A percentile compares a stretch with the other conserved stretches of the same genome.
phyloP scores from a whole-genome alignment of 2,888 invertebrate genomes.

The Pollenia griseotomentosa region DNA sequence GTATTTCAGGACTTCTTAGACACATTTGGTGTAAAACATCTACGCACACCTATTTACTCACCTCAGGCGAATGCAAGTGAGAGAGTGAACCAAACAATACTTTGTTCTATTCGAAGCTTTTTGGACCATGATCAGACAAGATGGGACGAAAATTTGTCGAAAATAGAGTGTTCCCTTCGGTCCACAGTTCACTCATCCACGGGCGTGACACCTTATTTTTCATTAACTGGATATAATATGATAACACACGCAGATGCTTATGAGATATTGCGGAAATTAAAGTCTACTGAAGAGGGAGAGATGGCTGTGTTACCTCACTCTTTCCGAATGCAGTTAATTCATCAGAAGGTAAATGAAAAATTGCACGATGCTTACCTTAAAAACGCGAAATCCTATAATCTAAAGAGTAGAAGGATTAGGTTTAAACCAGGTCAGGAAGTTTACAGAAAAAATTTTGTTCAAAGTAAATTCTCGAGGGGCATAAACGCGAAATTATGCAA shows the following conservation, averaged over 20 bases:
- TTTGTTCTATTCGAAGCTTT: background rate
- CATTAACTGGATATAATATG: background rate
- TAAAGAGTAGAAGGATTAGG: background rate
- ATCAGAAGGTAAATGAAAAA: background rate
- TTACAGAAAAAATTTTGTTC: background rate
- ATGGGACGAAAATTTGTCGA: constrained; percentile 1
- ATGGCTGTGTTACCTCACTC: background rate
- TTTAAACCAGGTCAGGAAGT: background rate
- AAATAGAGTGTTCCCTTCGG: background rate
- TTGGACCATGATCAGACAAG: background rate
- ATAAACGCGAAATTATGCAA: background rate
- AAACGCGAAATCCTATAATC: background rate
- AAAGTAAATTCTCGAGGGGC: background rate
- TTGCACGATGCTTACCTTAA: background rate
- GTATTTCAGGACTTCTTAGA: too few relatives aligned
- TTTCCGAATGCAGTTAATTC: background rate
- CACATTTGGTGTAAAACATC: too few relatives aligned
- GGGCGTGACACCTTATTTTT: background rate
- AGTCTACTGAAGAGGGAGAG: background rate
- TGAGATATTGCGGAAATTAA: background rate
- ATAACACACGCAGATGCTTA: background rate
- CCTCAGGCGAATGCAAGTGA: background rate
- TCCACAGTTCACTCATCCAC: background rate
- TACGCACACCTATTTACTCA: background rate
- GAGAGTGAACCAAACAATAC: background rate